Evolutionary conservation across 2,797 vertebrate species (phyloP).

Genomic region (Chloroceryle inda): DNA sequence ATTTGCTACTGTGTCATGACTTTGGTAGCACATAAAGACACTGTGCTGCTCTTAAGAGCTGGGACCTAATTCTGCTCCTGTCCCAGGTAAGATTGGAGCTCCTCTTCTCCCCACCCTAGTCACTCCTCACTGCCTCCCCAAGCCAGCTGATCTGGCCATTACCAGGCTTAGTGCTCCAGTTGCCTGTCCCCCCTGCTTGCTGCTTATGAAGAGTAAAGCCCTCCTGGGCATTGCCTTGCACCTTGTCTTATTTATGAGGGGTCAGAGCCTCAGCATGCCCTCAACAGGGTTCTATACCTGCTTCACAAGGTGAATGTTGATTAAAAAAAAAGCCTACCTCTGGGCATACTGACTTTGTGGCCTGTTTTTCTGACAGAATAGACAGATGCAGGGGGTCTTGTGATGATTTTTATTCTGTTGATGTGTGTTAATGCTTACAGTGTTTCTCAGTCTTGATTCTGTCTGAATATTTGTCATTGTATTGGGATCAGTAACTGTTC

Average conservation of each 20-base stretch:
- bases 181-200: fast-evolving
- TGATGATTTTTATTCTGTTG: not conserved
- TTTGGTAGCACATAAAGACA: not conserved
- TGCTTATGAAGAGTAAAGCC: fast-evolving
- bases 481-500: not conserved
- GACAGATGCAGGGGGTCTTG: not conserved
- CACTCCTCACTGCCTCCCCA: not conserved
- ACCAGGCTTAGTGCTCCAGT: not conserved
- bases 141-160: not conserved
- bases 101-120: fast-evolving
- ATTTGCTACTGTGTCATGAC: not conserved
- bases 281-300: fast-evolving
- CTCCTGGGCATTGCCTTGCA: not conserved
- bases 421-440: not conserved
- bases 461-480: not conserved
- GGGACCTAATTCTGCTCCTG: not conserved
- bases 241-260: not conserved
- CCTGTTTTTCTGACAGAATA: not conserved
- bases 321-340: not conserved
- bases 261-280: fast-evolving
- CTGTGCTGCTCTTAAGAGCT: fast-evolving
- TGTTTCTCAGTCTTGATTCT: not conserved
- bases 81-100: not conserved
- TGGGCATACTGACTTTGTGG: fast-evolving
- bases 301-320: fast-evolving